Conservation (phyloP, 2,113 vertebrate genomes). For the Cyprinodon brontotheroides region DNA sequence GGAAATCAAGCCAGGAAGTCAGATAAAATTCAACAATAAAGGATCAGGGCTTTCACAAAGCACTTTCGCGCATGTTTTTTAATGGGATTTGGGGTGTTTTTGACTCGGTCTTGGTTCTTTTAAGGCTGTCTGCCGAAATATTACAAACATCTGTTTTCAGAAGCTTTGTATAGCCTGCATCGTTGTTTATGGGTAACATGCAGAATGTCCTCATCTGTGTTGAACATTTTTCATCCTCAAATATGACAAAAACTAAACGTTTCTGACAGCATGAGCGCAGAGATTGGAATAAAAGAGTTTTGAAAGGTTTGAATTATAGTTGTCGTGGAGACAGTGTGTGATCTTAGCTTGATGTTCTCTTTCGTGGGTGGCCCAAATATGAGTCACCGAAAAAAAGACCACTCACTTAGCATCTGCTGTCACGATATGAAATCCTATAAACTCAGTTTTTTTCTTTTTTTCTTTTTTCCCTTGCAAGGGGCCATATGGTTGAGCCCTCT, state of each 20-base stretch:
- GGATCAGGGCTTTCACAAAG: slow-evolving; percentile 42
- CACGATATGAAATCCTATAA: slow-evolving; percentile 68
- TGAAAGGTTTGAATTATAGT: slow-evolving; percentile 69
- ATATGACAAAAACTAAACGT: neutral
- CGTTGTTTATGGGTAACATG: neutral
- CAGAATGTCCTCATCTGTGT: neutral
- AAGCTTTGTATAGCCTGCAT: neutral
- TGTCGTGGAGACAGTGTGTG: slow-evolving; percentile 75
- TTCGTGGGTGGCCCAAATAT: slow-evolving; percentile 69
- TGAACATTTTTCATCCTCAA: neutral
- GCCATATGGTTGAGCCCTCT: slow-evolving; percentile 49
- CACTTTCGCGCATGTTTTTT: slow-evolving; percentile 51
- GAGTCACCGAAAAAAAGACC: slow-evolving; percentile 76
- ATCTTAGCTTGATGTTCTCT: slow-evolving; percentile 57
- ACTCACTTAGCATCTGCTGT: slow-evolving; percentile 71
- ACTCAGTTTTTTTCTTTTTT: slow-evolving; percentile 43
- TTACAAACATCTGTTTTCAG: slow-evolving; percentile 29
- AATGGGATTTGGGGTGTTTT: slow-evolving; percentile 45
- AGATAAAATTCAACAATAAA: slow-evolving; percentile 69
- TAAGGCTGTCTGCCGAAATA: slow-evolving; percentile 5
- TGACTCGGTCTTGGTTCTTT: slow-evolving; percentile 1
- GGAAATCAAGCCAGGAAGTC: slow-evolving; percentile 74
- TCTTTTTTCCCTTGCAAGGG: slow-evolving; percentile 44
- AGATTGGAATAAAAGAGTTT: slow-evolving; percentile 39
- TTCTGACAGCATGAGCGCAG: slow-evolving; percentile 14